A percentile compares a stretch with the other conserved stretches of the same genome.
Evolutionary conservation across 2,113 vertebrate genomes (phyloP).

Genomic region (Pelvicachromis taeniatus): DNA sequence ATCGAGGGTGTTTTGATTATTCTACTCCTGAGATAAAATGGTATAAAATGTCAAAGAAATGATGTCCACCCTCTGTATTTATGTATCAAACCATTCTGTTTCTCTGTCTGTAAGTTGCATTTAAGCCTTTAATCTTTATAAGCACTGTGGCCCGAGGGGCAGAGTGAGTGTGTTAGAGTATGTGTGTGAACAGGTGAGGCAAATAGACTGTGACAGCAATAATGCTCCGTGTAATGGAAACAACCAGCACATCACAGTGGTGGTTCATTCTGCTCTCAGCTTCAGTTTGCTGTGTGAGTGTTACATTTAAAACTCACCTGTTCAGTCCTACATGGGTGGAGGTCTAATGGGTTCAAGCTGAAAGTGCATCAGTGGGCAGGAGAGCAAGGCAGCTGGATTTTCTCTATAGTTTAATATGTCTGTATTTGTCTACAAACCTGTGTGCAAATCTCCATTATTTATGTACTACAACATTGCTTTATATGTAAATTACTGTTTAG

Average conservation of each 20-base stretch:
- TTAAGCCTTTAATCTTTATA: not conserved
- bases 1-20: not conserved
- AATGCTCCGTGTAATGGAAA: not conserved
- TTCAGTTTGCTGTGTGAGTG: not conserved
- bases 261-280: not conserved
- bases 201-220: not conserved
- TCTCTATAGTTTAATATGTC: not conserved
- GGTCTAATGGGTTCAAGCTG: not conserved
- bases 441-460: not conserved
- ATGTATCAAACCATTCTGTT: not conserved
- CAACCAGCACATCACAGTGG: not conserved
- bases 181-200: not conserved
- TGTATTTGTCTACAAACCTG: not conserved
- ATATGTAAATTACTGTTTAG: not conserved
- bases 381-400: not conserved
- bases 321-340: not conserved
- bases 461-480: not conserved
- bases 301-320: not conserved
- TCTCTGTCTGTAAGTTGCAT: not conserved
- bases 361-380: not conserved
- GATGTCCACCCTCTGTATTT: not conserved
- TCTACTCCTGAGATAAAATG: not conserved
- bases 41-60: not conserved
- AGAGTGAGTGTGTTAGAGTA: not conserved
- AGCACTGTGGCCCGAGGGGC: not conserved